Evolutionary conservation across 2,888 invertebrate genomes (phyloP), one percentile per base, ranked within the genome.

Genomic region (Orthonevra nobilis): DNA sequence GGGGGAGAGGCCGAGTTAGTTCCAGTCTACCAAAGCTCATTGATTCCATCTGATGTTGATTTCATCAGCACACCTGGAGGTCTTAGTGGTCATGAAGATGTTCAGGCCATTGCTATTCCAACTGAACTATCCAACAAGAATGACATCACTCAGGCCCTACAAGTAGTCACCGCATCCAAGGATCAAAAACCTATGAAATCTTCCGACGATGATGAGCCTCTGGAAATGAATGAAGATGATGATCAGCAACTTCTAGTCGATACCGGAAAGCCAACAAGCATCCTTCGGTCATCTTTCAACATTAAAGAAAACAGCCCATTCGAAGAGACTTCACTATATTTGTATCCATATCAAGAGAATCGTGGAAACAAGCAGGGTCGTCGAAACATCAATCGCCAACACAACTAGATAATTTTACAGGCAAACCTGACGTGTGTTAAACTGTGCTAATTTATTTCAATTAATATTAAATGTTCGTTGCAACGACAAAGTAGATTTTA

Each of bases 91-190:
- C 85, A 86, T 70, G 85, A 85, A 81, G 86, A 86, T 52, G 86
- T 87, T 2, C 86, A 86, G 81, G 86, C 86, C 3, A 85, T 86
- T 30, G 86, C 86, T 81, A 86, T 87, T 12, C 87, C 87, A 54
- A 84, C 79, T 38, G 86, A 87, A 40, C 60, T 87, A 68, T 85
- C 86, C 58, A 84, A 86, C 50, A 84, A 86, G 20, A 66, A 86
- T 32, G 86, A 86, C 73, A 84, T 84, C 17, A 84, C 86, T 28
- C 86, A 86, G 61, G 83, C 85, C 0, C 56, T 86, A 20, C 82
- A 86, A 7, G 81, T 83, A 20, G 83, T 85, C 68, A 82, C 86
- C 36, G 83, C 84, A 2, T 28, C 50, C 10, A 64, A 58, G 7
- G 48, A 23, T 3, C 81, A 82, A 12, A 12, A 58, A 2, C 83